phyloP scores from a whole-genome alignment of 2,797 vertebrate genomes.

The Tympanoctomys barrerae region DNA sequence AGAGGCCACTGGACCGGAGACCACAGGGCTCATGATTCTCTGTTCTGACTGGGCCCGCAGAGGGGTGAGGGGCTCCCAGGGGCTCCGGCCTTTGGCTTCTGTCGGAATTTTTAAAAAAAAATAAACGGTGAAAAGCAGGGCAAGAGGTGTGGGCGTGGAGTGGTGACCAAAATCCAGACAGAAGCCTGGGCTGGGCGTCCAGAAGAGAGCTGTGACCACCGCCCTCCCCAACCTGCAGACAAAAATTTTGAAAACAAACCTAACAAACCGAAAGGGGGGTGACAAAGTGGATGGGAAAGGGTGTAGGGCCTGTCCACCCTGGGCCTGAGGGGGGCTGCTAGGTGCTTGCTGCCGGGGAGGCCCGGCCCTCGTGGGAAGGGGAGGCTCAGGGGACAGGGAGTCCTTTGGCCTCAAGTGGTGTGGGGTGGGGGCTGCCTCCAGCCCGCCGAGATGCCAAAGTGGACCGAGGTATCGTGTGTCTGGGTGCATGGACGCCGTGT shows the following conservation, averaged over 20 bases:
- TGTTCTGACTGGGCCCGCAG: conserved; percentile 63
- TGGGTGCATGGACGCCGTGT: conserved; percentile 68
- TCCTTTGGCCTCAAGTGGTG: conserved; percentile 81
- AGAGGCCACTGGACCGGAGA: conserved; percentile 90
- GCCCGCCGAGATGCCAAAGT: conserved; percentile 72
- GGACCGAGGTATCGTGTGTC: conserved; percentile 83
- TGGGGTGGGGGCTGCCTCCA: conserved; percentile 69
- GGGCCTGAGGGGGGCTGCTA: neutral
- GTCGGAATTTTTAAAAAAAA: conserved; percentile 21
- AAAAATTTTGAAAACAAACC: conserved; percentile 66
- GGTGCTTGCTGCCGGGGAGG: conserved; percentile 51
- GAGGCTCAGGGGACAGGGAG: conserved; percentile 56
- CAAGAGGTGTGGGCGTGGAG: neutral
- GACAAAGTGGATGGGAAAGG: conserved; percentile 48
- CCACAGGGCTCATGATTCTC: conserved; percentile 80
- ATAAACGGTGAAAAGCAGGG: conserved; percentile 66
- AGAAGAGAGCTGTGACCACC: conserved; percentile 49
- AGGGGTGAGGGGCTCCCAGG: conserved; percentile 30
- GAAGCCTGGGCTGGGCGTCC: conserved; percentile 51
- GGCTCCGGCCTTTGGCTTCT: conserved; percentile 74
- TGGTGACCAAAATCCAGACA: conserved; percentile 48
- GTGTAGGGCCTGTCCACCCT: neutral
- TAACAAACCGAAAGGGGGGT: conserved; percentile 70
- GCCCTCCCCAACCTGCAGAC: conserved; percentile 62
- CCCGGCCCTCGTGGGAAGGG: conserved; percentile 46